Base-by-base conservation (phyloP, 2,113 vertebrate genomes). In the Austrofundulus limnaeus region DNA sequence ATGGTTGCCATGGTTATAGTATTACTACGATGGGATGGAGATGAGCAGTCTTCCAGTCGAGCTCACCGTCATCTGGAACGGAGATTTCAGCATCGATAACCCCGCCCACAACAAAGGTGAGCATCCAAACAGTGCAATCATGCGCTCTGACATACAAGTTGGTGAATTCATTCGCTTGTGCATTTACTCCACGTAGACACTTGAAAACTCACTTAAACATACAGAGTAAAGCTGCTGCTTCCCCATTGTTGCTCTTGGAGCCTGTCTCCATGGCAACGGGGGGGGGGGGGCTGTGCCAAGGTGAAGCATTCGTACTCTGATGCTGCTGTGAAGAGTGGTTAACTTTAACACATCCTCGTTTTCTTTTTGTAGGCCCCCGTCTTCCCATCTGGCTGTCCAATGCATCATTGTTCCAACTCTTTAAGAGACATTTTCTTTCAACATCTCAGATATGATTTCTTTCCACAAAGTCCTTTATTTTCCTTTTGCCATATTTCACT, bases 41-140 rank as follows among this genome's bases (percentile, higher is more conserved):
- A 96, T 98, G 90, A 98, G 96, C 91, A 98, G 95, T 87, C 92
- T 99, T 80, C 94, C 96, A 0, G 96, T 98, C 85, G 95, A 97
- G 80, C 87, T 99, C 91, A 98, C 92, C 0, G 97, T 99, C 1
- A 95, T 99, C 87, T 99, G 97, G 97, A 99, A 99, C 1, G 96
- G 97, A 77, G 94, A 98, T 91, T 99, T 99, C 90, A 98, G 91
- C 92, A 99, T 99, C 13, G 97, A 99, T 90, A 99, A 98, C 90
- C 97, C 97, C 0, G 94, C 96, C 50, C 92, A 96, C 88, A 99
- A 96, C 86, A 96, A 96, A 97, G 96, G 97, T 99, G 88, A 88
- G 87, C 24, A 20, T 11, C 16, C 55, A 49, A n/a, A 49, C n/a
- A 16, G 10, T n/a, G n/a, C n/a, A n/a, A n/a, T n/a, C n/a, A n/a